These are phyloP conservation scores for Megaceryle torquata DNA, from an alignment of 2,113 vertebrate species.

Conservation along the genomic window DNA sequence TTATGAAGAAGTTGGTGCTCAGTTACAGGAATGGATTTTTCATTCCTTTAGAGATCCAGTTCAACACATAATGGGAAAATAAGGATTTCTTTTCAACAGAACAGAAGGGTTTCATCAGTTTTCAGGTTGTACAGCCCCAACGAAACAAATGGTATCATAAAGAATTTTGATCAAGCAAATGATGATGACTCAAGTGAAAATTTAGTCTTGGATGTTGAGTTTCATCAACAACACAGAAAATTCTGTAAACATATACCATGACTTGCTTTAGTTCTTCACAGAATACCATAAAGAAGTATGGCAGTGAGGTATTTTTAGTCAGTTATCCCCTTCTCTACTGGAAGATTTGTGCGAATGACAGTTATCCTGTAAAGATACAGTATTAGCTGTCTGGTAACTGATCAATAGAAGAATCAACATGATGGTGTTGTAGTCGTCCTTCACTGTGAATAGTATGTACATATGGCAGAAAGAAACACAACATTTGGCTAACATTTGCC, in stretches of 20 bases:
- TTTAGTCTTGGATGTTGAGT: background rate
- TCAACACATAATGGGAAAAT: background rate
- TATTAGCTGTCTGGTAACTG: background rate
- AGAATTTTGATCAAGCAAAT: background rate
- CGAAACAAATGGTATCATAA: background rate
- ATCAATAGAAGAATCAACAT: background rate
- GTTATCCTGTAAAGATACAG: background rate
- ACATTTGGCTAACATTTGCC: background rate
- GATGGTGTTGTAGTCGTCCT: background rate
- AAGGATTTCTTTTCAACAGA: background rate
- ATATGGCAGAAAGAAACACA: background rate
- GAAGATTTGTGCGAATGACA: background rate
- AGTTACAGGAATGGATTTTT: background rate
- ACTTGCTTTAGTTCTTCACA: background rate
- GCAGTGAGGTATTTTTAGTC: background rate
- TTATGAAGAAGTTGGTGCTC: background rate
- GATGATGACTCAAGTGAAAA: background rate
- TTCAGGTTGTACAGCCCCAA: background rate
- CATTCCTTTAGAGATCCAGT: background rate
- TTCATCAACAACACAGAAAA: background rate
- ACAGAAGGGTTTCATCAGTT: background rate
- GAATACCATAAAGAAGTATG: background rate
- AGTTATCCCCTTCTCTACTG: background rate
- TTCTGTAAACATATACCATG: background rate
- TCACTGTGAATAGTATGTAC: background rate